Evolutionary conservation across 2,888 invertebrate genomes (phyloP).

Genomic region (Unio pictorum): DNA sequence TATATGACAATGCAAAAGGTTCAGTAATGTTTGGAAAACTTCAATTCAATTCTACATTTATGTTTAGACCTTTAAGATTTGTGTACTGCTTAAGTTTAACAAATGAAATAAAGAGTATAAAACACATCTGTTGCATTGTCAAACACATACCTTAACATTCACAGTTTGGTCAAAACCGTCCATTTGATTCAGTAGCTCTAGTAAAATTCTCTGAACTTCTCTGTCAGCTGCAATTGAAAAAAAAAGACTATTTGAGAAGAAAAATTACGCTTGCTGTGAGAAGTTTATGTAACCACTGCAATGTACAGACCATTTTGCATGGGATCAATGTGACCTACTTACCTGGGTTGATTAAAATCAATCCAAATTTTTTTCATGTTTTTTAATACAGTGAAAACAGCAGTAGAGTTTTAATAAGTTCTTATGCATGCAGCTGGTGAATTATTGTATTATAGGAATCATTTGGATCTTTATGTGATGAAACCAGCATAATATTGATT

Average conservation of each 20-base stretch:
- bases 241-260: neutral
- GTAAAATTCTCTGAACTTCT: conserved; percentile 96
- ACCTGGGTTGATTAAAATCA: too few species aligned
- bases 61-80: neutral
- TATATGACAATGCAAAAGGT: too few species aligned
- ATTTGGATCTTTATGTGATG: too few species aligned
- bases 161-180: conserved; percentile 99
- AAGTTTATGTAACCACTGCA: too few species aligned
- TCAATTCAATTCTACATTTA: neutral
- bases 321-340: too few species aligned
- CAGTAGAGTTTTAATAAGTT: too few species aligned
- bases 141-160: conserved; percentile 89
- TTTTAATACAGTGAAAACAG: too few species aligned
- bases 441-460: too few species aligned
- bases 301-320: too few species aligned
- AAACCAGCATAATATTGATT: too few species aligned
- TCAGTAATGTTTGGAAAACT: neutral
- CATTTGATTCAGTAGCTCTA: conserved; percentile 99
- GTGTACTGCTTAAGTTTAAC: neutral
- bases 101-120: neutral
- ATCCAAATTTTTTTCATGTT: too few species aligned
- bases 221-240: conserved; percentile 81
- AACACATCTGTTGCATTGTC: neutral
- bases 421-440: too few species aligned
- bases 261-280: neutral